Evolutionary conservation across 2,888 invertebrate species (phyloP).

Genomic region (Belgica antarctica): DNA sequence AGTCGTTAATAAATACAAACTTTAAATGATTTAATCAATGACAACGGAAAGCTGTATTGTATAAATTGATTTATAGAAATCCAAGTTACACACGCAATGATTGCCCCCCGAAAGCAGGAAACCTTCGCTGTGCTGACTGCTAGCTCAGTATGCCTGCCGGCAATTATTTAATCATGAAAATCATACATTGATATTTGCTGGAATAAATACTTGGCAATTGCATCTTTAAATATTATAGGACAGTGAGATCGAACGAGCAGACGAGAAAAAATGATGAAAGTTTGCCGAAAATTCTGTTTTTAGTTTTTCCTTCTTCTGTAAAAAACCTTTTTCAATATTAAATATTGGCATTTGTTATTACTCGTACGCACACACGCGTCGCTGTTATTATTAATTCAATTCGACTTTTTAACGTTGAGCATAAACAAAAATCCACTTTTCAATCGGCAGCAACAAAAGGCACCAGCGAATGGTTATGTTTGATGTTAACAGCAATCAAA

Average conservation of each 20-base stretch:
- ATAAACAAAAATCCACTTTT: neutral
- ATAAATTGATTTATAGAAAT: too few species aligned
- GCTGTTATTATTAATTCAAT: neutral
- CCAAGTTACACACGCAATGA: too few species aligned
- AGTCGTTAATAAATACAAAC: too few species aligned
- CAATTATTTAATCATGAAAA: conserved; percentile 41
- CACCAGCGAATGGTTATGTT: too few species aligned
- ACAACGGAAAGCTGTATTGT: too few species aligned
- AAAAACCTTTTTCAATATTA: neutral
- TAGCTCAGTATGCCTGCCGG: conserved; percentile 34
- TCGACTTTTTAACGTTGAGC: neutral
- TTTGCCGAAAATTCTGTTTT: neutral
- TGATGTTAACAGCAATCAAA: too few species aligned
- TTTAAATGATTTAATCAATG: too few species aligned
- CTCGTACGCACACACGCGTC: neutral
- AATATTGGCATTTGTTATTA: conserved; percentile 1
- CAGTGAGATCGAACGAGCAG: neutral
- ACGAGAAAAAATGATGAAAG: neutral
- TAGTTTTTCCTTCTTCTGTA: neutral
- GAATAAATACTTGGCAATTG: conserved; percentile 5
- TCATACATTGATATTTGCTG: conserved; percentile 36
- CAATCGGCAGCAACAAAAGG: too few species aligned
- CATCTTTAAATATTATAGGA: conserved; percentile 21
- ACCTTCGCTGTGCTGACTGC: too few species aligned
- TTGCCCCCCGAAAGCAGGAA: too few species aligned